Evolutionary conservation across 2,888 invertebrate genomes (phyloP).

Genomic region (Petrolisthes manimaculis): DNA sequence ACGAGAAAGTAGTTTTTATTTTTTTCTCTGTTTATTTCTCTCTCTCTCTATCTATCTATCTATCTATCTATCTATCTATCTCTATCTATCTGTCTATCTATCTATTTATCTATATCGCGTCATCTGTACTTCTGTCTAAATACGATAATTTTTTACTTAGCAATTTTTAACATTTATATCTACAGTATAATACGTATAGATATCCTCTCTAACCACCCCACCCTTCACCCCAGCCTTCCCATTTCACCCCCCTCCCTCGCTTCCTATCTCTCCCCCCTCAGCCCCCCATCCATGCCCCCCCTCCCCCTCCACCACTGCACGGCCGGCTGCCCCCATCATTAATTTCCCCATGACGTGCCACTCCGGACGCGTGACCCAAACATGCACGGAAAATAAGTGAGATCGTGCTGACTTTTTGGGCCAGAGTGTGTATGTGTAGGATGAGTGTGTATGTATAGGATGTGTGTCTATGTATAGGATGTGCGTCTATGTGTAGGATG

Average conservation of each 20-base stretch:
- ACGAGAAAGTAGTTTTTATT: conserved; percentile 32
- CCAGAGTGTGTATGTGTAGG: too few relatives aligned
- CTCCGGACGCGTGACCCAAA: conserved; percentile 60
- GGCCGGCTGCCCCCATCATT: conserved; percentile 54
- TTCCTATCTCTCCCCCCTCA: not conserved
- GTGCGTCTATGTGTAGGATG: too few relatives aligned
- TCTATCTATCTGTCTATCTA: too few relatives aligned
- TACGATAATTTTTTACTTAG: too few relatives aligned
- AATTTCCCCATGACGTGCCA: conserved; percentile 55
- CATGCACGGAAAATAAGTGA: conserved; percentile 57
- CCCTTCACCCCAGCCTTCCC: not conserved
- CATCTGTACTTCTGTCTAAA: too few relatives aligned
- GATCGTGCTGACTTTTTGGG: conserved; percentile 54
- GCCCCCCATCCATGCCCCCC: not conserved
- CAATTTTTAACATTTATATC: too few relatives aligned
- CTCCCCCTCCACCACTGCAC: conserved; percentile 38
- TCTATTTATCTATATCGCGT: too few relatives aligned
- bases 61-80: not conserved
- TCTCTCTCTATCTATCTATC: not conserved
- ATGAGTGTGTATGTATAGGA: not conserved
- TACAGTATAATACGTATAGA: too few relatives aligned
- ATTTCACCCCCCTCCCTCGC: not conserved
- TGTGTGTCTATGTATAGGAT: too few relatives aligned
- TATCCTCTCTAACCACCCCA: not conserved
- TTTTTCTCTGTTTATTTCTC: not conserved